Evolutionary conservation across 2,113 vertebrate genomes (phyloP).

Genomic region (Triplophysa tibetana): DNA sequence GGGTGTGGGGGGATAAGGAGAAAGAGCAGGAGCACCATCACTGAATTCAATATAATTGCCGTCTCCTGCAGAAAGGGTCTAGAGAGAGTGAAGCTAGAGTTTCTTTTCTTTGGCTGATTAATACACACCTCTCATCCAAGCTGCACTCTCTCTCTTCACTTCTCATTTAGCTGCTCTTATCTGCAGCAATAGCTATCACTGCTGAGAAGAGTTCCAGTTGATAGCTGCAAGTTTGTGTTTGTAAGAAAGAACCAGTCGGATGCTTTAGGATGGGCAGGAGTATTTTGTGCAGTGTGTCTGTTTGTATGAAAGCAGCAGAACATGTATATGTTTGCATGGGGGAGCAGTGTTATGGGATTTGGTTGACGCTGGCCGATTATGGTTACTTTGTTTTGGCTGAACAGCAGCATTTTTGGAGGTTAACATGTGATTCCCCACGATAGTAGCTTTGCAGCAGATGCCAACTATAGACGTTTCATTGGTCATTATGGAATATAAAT

Average conservation of each 20-base stretch:
- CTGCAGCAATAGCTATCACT: slow-evolving; percentile 49
- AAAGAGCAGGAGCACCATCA: slow-evolving; percentile 1
- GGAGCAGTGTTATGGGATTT: slow-evolving; percentile 44
- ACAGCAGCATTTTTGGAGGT: slow-evolving; percentile 53
- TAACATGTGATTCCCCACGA: slow-evolving; percentile 47
- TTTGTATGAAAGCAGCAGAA: neutral
- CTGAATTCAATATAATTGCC: slow-evolving; percentile 34
- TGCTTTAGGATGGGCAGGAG: slow-evolving; percentile 21
- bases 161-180: slow-evolving; percentile 27
- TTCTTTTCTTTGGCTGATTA: slow-evolving; percentile 65
- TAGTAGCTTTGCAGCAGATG: slow-evolving; percentile 26
- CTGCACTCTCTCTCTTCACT: neutral
- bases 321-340: slow-evolving; percentile 18
- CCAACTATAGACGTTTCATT: slow-evolving; percentile 41
- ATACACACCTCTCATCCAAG: slow-evolving; percentile 39
- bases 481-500: slow-evolving; percentile 25
- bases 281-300: neutral
- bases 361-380: slow-evolving; percentile 47
- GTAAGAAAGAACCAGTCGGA: neutral
- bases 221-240: slow-evolving; percentile 26
- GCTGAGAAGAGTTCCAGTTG: slow-evolving; percentile 4
- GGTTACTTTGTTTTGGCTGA: slow-evolving; percentile 57
- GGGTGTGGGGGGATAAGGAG: neutral
- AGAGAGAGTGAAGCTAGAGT: slow-evolving; percentile 40
- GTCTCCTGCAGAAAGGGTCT: slow-evolving; percentile 42